Conservation (phyloP, 2,888 invertebrate genomes). For the Acanthosepion lycidas region DNA sequence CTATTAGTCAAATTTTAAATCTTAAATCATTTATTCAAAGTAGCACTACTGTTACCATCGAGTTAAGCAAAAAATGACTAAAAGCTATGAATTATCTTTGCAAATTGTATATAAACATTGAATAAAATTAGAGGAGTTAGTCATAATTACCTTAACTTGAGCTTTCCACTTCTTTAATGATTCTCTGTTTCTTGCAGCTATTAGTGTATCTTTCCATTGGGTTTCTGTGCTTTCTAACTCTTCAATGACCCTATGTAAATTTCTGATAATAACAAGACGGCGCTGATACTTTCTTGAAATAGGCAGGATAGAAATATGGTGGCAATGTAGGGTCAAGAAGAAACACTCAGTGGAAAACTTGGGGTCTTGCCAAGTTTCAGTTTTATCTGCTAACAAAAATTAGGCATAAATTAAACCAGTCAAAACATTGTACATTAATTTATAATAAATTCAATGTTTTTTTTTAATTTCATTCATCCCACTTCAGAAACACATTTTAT, state of each 20-base stretch:
- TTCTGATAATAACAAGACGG: constrained; percentile 84
- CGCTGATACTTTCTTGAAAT: constrained; percentile 89
- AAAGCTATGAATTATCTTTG: too few relatives aligned
- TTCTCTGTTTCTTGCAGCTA: constrained; percentile 82
- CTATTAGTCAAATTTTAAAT: too few relatives aligned
- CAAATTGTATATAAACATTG: too few relatives aligned
- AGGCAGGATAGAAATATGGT: constrained; percentile 92
- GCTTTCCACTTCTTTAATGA: constrained; percentile 90
- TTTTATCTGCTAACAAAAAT: constrained; percentile 51
- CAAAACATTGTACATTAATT: not conserved
- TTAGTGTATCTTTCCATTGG: constrained; percentile 68
- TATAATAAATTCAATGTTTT: not conserved
- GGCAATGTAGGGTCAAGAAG: constrained; percentile 95
- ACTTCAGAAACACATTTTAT: too few relatives aligned
- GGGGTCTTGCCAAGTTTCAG: constrained; percentile 81
- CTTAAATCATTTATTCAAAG: too few relatives aligned
- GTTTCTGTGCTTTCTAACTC: constrained; percentile 78
- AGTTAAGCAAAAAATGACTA: too few relatives aligned
- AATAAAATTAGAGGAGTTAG: too few relatives aligned
- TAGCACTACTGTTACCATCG: too few relatives aligned
- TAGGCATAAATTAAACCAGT: not conserved
- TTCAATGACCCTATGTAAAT: constrained; percentile 80
- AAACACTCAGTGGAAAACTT: constrained; percentile 98
- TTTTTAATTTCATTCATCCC: not conserved
- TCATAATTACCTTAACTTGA: constrained; percentile 81